Conservation (phyloP, 2,113 vertebrate species). For the Eurystomus gularis region DNA sequence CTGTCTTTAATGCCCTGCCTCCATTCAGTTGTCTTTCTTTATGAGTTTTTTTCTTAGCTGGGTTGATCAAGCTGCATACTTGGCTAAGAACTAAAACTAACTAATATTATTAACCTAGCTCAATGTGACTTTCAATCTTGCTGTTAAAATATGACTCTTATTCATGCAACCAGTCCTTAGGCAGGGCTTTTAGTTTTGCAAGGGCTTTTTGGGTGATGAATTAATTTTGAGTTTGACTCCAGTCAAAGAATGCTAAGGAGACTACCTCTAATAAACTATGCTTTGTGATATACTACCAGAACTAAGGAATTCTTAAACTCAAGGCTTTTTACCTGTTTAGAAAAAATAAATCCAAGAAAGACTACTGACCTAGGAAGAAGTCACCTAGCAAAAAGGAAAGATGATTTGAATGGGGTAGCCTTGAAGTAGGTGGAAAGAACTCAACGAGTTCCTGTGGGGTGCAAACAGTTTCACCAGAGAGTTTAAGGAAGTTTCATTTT, state of each 20-base stretch:
- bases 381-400: neutral
- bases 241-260: neutral
- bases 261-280: neutral
- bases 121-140: neutral
- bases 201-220: neutral
- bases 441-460: neutral
- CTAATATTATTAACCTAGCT: neutral
- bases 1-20: neutral
- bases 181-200: neutral
- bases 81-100: neutral
- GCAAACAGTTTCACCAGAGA: neutral
- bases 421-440: neutral
- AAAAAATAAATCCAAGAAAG: neutral
- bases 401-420: neutral
- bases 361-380: neutral
- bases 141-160: neutral
- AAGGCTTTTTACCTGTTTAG: neutral
- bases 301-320: neutral
- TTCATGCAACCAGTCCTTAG: neutral
- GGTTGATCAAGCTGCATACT: neutral
- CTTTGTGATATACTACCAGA: neutral
- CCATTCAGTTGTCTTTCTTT: neutral
- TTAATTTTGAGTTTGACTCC: neutral
- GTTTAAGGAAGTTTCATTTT: neutral
- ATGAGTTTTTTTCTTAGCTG: neutral